phyloP scores from a whole-genome alignment of 1,140 invertebrate species.

The Glomeris maerens region DNA sequence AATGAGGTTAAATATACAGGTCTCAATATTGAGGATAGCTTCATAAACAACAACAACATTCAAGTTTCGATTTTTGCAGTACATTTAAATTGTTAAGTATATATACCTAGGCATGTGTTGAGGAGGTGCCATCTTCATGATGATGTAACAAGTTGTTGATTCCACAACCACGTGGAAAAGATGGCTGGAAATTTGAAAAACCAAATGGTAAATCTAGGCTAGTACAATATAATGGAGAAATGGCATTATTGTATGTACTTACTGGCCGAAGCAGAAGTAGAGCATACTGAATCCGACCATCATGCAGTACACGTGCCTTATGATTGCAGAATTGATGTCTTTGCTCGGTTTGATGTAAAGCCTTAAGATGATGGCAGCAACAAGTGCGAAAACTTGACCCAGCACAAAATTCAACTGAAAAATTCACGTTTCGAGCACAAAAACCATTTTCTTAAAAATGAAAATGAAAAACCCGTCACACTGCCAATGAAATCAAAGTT shows the following conservation, averaged over 20 bases:
- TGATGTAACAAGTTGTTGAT: constrained; percentile 55
- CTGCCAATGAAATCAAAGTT: neutral
- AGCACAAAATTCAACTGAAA: constrained; percentile 68
- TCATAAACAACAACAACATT: neutral
- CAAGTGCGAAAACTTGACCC: constrained; percentile 59
- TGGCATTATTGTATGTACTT: constrained; percentile 30
- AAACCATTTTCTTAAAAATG: constrained; percentile 16
- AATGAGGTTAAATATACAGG: neutral
- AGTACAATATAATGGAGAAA: neutral
- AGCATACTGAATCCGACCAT: constrained; percentile 57
- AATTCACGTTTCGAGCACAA: constrained; percentile 20
- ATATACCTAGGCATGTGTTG: constrained; percentile 17
- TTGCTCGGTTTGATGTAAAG: constrained; percentile 47
- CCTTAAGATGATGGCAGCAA: constrained; percentile 55
- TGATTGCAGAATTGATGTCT: constrained; percentile 45
- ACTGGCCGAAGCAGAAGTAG: constrained; percentile 78
- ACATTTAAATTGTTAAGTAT: constrained; percentile 2
- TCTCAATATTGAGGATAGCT: constrained; percentile 1
- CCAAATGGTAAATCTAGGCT: constrained; percentile 12
- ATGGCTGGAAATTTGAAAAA: constrained; percentile 42
- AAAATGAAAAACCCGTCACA: too few species aligned
- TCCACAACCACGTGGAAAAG: constrained; percentile 58
- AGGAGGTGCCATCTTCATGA: constrained; percentile 45
- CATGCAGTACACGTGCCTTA: constrained; percentile 58
- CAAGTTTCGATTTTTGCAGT: too few species aligned